These are phyloP conservation scores for Solea senegalensis DNA, from an alignment of 2,113 vertebrate species.

Conservation along the genomic window DNA sequence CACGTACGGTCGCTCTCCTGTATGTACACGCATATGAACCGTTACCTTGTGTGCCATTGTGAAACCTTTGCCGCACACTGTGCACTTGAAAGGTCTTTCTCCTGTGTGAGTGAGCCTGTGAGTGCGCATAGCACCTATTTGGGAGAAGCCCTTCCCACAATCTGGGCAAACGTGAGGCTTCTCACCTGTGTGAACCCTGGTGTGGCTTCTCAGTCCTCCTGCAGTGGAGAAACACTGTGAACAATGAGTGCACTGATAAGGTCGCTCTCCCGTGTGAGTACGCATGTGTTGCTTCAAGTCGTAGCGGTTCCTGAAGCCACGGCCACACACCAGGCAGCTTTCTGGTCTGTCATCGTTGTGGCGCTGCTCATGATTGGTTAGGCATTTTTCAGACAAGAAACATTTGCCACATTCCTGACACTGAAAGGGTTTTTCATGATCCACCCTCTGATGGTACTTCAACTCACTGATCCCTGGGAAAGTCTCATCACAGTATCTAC, in stretches of 20 bases:
- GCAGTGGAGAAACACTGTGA: conserved; percentile 76
- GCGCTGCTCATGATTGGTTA: conserved; percentile 72
- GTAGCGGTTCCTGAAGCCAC: conserved; percentile 74
- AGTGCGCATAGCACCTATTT: conserved; percentile 76
- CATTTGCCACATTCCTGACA: conserved; percentile 78
- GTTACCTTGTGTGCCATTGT: conserved; percentile 78
- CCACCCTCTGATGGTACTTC: conserved; percentile 74
- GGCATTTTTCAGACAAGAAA: conserved; percentile 73
- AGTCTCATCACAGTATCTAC: conserved; percentile 74
- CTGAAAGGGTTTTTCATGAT: conserved; percentile 76
- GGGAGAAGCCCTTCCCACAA: conserved; percentile 77
- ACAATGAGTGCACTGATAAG: conserved; percentile 77
- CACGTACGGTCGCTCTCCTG: conserved; percentile 73
- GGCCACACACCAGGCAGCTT: conserved; percentile 70
- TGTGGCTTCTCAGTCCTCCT: conserved; percentile 74
- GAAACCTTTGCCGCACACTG: conserved; percentile 75
- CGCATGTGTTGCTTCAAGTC: conserved; percentile 79
- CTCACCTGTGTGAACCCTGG: conserved; percentile 75
- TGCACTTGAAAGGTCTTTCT: conserved; percentile 75
- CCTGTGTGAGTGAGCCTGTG: conserved; percentile 78
- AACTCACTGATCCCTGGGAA: conserved; percentile 77
- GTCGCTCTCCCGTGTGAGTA: conserved; percentile 77
- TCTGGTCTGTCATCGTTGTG: conserved; percentile 74
- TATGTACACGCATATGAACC: conserved; percentile 78
- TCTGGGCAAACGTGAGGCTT: conserved; percentile 76